Percentiles rank a stretch among this genome's conserved stretches.
phyloP scores from a whole-genome alignment of 2,888 invertebrate genomes.

The Artemia sinica region DNA sequence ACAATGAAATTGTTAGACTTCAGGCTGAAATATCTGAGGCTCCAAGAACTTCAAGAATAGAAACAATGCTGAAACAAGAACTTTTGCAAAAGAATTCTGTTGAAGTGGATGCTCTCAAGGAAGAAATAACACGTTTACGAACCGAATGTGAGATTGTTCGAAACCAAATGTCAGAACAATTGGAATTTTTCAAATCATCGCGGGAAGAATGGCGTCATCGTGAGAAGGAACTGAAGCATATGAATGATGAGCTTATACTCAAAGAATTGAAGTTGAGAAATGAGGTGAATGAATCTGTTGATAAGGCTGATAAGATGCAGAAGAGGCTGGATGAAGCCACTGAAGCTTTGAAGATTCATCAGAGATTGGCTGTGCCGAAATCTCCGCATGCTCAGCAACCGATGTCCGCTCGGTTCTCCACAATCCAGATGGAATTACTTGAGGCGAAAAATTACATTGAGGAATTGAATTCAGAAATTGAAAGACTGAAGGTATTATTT shows the following conservation, averaged over 20 bases:
- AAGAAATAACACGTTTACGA: background rate
- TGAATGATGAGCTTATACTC: background rate
- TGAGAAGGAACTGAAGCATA: background rate
- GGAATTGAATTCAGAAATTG: background rate
- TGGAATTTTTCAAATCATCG: background rate
- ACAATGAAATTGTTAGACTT: no score
- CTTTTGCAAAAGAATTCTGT: background rate
- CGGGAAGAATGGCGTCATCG: constrained; percentile 9
- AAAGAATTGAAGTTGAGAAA: background rate
- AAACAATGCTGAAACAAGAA: no score
- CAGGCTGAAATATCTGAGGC: no score
- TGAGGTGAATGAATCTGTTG: background rate
- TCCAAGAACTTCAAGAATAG: no score
- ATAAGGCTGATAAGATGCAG: background rate
- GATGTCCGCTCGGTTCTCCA: constrained; percentile 4
- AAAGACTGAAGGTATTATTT: background rate
- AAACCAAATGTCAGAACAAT: background rate
- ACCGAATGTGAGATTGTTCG: background rate
- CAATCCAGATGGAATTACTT: constrained; percentile 6
- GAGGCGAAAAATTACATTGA: constrained; percentile 1
- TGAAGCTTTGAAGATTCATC: constrained; percentile 2
- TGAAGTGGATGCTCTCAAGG: background rate
- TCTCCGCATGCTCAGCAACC: background rate
- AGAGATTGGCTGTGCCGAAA: background rate
- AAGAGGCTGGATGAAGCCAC: background rate